A percentile compares a stretch with the other conserved stretches of the same genome.
Conservation (phyloP, 2,888 invertebrate species). For the Stenodema calcarata region DNA sequence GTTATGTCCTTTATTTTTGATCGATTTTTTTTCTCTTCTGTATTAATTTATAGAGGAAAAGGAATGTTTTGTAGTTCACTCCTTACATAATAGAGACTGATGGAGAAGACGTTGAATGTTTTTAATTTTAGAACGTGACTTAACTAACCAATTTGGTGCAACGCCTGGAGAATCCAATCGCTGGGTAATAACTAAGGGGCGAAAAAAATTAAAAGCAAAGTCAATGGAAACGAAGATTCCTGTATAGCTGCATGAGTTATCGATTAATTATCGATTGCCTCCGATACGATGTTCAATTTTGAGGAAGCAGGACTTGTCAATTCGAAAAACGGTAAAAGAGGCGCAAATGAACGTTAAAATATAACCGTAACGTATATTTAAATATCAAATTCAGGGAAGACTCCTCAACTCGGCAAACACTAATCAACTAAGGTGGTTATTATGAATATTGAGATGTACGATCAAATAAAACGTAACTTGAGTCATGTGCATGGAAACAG, state of each 20-base stretch:
- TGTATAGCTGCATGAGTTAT: not conserved
- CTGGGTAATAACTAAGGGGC: not conserved
- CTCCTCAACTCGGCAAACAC: not conserved
- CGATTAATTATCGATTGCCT: not conserved
- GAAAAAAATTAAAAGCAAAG: not conserved
- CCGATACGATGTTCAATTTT: not conserved
- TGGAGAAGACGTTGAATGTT: not conserved
- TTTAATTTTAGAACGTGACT: constrained; percentile 40
- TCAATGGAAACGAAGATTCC: not conserved
- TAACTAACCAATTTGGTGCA: constrained; percentile 39
- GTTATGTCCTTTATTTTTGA: constrained; percentile 37
- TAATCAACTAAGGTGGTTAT: not conserved
- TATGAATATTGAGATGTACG: not conserved
- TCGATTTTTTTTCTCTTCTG: not conserved
- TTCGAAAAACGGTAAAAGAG: not conserved
- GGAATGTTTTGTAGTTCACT: not conserved
- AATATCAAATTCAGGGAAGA: not conserved
- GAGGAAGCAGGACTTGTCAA: not conserved
- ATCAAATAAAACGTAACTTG: too few species aligned
- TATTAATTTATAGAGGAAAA: constrained; percentile 1
- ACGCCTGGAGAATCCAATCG: not conserved
- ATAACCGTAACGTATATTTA: not conserved
- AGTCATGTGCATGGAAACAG: too few species aligned
- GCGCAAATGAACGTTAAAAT: not conserved
- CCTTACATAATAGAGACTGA: constrained; percentile 25